Evolutionary conservation across 2,113 vertebrate species (phyloP), one percentile per base, ranked within the genome.

Genomic region (Prionailurus bengalensis): DNA sequence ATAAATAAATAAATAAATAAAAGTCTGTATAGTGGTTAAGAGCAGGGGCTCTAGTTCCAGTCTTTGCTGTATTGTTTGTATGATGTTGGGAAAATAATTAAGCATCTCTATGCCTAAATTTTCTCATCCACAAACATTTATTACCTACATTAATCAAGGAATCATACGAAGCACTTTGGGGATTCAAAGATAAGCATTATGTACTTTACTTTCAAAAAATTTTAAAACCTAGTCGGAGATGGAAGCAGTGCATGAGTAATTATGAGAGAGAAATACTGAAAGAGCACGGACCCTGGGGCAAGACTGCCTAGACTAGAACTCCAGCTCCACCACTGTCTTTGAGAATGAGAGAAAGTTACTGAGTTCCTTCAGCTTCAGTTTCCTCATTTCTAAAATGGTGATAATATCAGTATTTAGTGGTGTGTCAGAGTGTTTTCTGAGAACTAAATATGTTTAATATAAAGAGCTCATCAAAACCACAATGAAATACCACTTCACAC

Each of bases 401-500:
- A 68, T 42, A 79, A 45, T 19, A n/a, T 14, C 16, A 58, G 51
- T 73, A 27, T 51, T 76, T 78, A 70, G 21, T 61, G 8, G 21
- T 15, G 45, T 27, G 14, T 29, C 81, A 31, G 3, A 86, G 29
- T n/a, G 63, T 61, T 58, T 45, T 68, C 70, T 71, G 74, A 80
- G 12, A 87, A 78, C 45, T 61, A 86, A 74, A 27, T 63, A 73
- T 78, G 48, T 39, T 78, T 42, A 79, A 68, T 66, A 78, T 31
- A 65, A 85, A 93, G 81, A 86, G 92, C 82, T 86, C 31, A 83
- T 51, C 68, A 65, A 84, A 74, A 74, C 3, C 68, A 84, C 53
- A 63, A 33, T 27, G 15, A 84, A 23, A 9, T 74, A 36, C 31
- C 53, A 74, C 55, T 92, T 92, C 23, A 84, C 21, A 74, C 4